phyloP scores from a whole-genome alignment of 2,113 vertebrate genomes.

The Halichoerus grypus region DNA sequence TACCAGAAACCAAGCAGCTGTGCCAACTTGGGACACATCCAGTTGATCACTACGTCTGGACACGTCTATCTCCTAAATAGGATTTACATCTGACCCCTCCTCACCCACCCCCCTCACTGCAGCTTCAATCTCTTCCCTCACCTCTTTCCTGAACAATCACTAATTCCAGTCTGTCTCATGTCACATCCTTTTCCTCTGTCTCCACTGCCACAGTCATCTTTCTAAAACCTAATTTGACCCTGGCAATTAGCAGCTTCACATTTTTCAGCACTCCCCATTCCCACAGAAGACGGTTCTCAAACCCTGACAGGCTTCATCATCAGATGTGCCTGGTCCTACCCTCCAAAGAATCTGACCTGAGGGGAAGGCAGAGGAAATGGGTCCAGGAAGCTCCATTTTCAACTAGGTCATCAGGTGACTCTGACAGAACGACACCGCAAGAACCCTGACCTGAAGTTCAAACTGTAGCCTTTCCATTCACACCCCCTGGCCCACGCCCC shows the following conservation, averaged over 20 bases:
- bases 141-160: background rate
- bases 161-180: too few relatives aligned
- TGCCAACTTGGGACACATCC: background rate
- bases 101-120: fast-evolving
- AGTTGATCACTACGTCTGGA: background rate
- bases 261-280: background rate
- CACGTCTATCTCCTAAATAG: background rate
- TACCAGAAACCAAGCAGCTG: background rate
- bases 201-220: background rate
- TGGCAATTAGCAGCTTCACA: too few relatives aligned
- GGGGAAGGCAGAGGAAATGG: fast-evolving
- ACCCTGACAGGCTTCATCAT: background rate
- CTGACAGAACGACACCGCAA: background rate
- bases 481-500: background rate
- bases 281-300: background rate
- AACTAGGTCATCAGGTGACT: background rate
- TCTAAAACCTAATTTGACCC: background rate
- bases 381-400: background rate
- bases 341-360: background rate
- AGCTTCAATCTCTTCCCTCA: background rate
- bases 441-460: background rate
- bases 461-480: background rate
- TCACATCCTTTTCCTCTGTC: background rate
- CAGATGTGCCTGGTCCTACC: background rate
- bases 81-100: background rate